Percentiles rank a stretch among this genome's conserved stretches.
Evolutionary conservation across 2,888 invertebrate genomes (phyloP).

Genomic region (Teleogryllus oceanicus): DNA sequence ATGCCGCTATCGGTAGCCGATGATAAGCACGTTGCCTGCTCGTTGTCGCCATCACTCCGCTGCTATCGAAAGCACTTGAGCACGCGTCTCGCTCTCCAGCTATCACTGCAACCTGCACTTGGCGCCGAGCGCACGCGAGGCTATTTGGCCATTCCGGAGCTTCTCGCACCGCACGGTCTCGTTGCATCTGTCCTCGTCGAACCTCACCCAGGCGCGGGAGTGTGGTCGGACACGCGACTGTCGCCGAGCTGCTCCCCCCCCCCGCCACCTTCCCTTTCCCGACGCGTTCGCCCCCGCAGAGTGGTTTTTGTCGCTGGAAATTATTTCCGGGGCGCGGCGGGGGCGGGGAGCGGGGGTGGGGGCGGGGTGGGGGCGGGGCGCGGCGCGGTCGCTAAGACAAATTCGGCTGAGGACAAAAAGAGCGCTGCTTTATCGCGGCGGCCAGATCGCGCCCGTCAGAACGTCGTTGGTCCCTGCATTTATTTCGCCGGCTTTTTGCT

Average conservation of each 20-base stretch:
- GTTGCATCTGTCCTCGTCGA: background rate
- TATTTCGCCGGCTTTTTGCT: constrained; percentile 18
- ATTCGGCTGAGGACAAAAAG: constrained; percentile 18
- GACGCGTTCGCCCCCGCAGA: background rate
- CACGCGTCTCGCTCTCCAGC: background rate
- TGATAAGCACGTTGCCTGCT: background rate
- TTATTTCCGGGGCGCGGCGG: background rate
- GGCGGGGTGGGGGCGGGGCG: background rate
- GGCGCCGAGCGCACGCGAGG: background rate
- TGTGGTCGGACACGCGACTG: constrained; percentile 20
- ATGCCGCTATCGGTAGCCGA: background rate
- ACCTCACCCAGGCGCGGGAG: background rate
- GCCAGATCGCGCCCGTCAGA: constrained; percentile 1
- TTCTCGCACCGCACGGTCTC: background rate
- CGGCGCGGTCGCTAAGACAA: constrained; percentile 1
- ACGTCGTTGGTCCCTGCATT: constrained; percentile 10
- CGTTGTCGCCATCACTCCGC: background rate
- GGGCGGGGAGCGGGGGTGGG: background rate
- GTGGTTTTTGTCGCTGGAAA: background rate
- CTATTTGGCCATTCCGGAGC: background rate
- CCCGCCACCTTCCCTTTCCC: background rate
- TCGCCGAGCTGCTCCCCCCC: background rate
- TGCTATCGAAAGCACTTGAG: background rate
- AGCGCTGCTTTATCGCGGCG: constrained; percentile 18
- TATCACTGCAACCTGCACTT: background rate